Base-by-base conservation (phyloP, 2,797 vertebrate species). In the Siniperca scherzeri region DNA sequence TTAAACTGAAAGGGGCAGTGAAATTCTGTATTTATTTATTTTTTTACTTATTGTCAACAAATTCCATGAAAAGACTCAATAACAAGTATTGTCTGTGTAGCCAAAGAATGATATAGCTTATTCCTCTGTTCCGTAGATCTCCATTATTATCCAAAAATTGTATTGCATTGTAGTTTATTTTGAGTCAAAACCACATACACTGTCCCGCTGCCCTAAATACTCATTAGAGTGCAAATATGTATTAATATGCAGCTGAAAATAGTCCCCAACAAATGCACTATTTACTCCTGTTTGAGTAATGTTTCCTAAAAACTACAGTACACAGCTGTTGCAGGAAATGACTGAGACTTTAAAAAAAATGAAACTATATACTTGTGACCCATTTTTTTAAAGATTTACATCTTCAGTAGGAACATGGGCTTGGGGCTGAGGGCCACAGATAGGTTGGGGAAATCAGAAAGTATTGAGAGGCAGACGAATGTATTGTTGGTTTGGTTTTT, bases 161-260 rank as follows among this genome's bases (percentile, higher is more conserved):
- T 30, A 30, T 30, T 30, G 9, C 25, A 16, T 14, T 30, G 2
- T n/a, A 42, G 33, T 66, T 56, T n/a, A 56, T 55, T 56, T 56
- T 56, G 16, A n/a, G 17, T 30, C 22, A 7, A 7, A 40, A 7
- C 12, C 22, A 55, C 25, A 25, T 2, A 30, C 11, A 33, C 19
- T 0, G 11, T 46, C 6, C 40, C 25, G 7, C 46, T 52, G 53
- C 46, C 1, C 0, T 40, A 40, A 59, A 56, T 19, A 62, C 2
- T 19, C 59, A 44, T 11, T 7, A 17, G 30, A 0, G 0, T 9
- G 46, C 21, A 70, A 8, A 52, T 42, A 10, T 13, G n/a, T 7
- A 53, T 76, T 17, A 60, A 30, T 78, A n/a, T 7, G 22, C 50
- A 12, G 12, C 46, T 25, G n/a, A 73, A 68, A 76, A 56, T 10